These are phyloP conservation scores for Quadroppia sp. DNA, from an alignment of 2,888 invertebrate genomes.

Conservation along the genomic window DNA sequence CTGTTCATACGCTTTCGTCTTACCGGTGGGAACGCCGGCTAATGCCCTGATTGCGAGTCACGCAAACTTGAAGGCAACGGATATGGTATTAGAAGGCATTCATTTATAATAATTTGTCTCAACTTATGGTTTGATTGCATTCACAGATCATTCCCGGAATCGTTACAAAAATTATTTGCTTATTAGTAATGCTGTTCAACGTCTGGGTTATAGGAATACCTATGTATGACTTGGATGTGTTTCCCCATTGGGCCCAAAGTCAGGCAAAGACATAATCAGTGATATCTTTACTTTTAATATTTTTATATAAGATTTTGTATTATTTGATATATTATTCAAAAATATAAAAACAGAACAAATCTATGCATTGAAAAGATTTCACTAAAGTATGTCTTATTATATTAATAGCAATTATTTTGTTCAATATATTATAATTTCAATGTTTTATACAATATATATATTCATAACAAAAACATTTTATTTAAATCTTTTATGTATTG, in stretches of 20 bases:
- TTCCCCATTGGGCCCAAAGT: constrained; percentile 34
- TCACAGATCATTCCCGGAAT: constrained; percentile 41
- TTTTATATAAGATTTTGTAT: background rate
- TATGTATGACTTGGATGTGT: constrained; percentile 35
- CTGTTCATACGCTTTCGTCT: constrained; percentile 81
- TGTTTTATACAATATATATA: too few species aligned
- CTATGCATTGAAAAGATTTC: too few species aligned
- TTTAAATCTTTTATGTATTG: too few species aligned
- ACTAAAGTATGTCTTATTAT: too few species aligned
- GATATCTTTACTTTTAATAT: background rate
- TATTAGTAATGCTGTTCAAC: constrained; percentile 40
- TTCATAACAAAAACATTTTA: too few species aligned
- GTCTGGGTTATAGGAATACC: constrained; percentile 26
- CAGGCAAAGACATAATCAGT: background rate
- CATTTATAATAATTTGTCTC: too few species aligned
- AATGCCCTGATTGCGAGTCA: constrained; percentile 87
- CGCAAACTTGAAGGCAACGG: constrained; percentile 70
- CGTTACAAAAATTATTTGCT: constrained; percentile 38
- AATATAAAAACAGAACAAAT: background rate
- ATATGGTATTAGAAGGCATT: constrained; percentile 70
- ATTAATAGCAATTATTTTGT: too few species aligned
- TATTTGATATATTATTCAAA: too few species aligned
- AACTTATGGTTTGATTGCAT: background rate
- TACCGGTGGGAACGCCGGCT: constrained; percentile 90
- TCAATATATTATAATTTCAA: too few species aligned